A percentile compares a stretch with the other conserved stretches of the same genome.
Evolutionary conservation across 2,888 invertebrate genomes (phyloP).

Genomic region (Synergus japonicus): DNA sequence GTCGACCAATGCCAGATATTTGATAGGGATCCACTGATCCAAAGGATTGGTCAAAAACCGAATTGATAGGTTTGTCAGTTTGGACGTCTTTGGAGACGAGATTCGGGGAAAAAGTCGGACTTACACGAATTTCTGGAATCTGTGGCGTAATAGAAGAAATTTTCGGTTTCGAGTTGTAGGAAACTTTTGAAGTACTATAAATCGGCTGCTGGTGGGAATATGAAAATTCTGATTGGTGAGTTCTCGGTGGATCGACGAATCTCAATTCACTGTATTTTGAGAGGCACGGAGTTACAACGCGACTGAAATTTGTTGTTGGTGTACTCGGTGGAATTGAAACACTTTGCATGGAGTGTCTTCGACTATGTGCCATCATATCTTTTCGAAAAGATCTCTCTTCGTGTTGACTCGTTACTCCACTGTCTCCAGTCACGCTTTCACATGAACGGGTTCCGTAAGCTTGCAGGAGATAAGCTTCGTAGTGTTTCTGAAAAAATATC

Average conservation of each 20-base stretch:
- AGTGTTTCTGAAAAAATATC: constrained; percentile 68
- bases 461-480: constrained; percentile 66
- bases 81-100: constrained; percentile 13
- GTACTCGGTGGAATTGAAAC: constrained; percentile 39
- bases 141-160: background rate
- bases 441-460: constrained; percentile 56
- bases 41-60: constrained; percentile 3
- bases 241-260: constrained; percentile 13
- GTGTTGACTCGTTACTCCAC: constrained; percentile 65
- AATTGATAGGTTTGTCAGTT: constrained; percentile 32
- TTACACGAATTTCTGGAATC: constrained; percentile 20
- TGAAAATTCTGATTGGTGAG: background rate
- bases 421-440: constrained; percentile 64
- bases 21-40: background rate
- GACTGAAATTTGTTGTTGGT: constrained; percentile 22
- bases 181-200: constrained; percentile 14
- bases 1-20: constrained; percentile 19
- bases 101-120: background rate
- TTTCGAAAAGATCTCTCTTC: constrained; percentile 54
- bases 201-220: constrained; percentile 3
- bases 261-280: constrained; percentile 29
- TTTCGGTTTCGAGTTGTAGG: background rate
- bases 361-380: background rate
- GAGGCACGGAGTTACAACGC: constrained; percentile 26
- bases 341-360: constrained; percentile 18